These are phyloP conservation scores for Ranitomeya variabilis DNA, from an alignment of 2,113 vertebrate genomes.

Conservation along the genomic window DNA sequence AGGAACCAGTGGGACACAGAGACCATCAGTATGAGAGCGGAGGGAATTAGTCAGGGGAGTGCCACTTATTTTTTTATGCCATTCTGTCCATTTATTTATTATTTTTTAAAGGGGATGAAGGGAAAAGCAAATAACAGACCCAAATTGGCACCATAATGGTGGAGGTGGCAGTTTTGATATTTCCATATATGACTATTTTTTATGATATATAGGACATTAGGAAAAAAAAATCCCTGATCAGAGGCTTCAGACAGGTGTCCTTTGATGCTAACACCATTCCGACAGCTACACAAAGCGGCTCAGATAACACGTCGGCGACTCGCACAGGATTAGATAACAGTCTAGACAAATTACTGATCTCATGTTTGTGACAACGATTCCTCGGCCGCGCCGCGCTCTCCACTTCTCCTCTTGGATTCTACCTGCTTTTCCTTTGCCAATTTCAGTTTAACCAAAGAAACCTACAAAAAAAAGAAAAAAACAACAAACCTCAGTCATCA, in stretches of 20 bases:
- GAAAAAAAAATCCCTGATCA: too few species aligned
- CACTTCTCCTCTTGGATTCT: conserved; percentile 13
- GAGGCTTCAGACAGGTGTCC: neutral
- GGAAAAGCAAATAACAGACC: too few species aligned
- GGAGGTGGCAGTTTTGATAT: too few species aligned
- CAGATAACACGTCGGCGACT: neutral
- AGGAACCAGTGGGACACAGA: too few species aligned
- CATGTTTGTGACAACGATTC: neutral
- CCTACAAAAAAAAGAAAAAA: conserved; percentile 17
- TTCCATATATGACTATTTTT: too few species aligned
- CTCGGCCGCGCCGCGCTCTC: neutral
- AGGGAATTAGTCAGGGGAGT: too few species aligned
- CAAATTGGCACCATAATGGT: too few species aligned
- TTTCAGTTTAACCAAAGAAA: conserved; percentile 37
- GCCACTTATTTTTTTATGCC: too few species aligned
- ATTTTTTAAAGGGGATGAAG: too few species aligned
- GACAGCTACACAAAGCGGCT: neutral
- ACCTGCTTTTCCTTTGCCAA: conserved; percentile 18
- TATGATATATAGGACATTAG: too few species aligned
- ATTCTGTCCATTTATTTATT: too few species aligned
- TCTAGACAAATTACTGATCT: conserved; percentile 25
- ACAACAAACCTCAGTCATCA: conserved; percentile 41
- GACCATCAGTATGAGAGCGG: too few species aligned
- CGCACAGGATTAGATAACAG: conserved; percentile 31
- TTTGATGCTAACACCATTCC: neutral